Evolutionary conservation across 2,888 invertebrate species (phyloP).

Genomic region (Apotomis betuletana): DNA sequence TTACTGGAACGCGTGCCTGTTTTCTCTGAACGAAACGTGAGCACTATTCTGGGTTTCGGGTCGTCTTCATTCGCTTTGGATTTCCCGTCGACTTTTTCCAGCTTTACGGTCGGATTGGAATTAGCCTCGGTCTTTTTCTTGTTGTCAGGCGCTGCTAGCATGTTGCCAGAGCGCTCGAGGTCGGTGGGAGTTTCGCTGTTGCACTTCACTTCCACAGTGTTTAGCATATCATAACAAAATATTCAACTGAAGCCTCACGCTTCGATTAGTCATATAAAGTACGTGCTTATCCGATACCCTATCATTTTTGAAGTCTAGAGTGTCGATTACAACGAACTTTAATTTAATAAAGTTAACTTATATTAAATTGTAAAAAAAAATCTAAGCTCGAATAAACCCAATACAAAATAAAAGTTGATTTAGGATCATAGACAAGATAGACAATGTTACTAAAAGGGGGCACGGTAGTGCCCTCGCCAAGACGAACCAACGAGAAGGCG

Average conservation of each 20-base stretch:
- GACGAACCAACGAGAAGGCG: too few species aligned
- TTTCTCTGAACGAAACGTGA: conserved; percentile 86
- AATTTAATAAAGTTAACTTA: neutral
- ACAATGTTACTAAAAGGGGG: neutral
- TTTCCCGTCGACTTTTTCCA: conserved; percentile 63
- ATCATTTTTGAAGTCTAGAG: conserved; percentile 11
- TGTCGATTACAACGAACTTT: too few species aligned
- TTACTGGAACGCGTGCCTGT: conserved; percentile 79
- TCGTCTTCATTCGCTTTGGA: conserved; percentile 65
- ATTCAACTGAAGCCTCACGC: neutral
- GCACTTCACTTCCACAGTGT: conserved; percentile 26
- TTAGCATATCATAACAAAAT: conserved; percentile 36
- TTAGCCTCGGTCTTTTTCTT: conserved; percentile 67
- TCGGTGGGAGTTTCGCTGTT: conserved; percentile 21
- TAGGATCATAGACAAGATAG: conserved; percentile 13
- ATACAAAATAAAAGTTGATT: conserved; percentile 24
- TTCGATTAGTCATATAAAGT: conserved; percentile 4
- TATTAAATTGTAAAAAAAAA: neutral
- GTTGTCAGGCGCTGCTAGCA: conserved; percentile 68
- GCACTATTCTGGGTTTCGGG: conserved; percentile 84
- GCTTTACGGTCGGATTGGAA: conserved; percentile 55
- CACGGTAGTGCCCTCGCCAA: neutral
- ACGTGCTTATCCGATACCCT: neutral
- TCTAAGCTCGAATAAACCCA: neutral
- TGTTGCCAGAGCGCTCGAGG: conserved; percentile 53